phyloP scores from a whole-genome alignment of 2,113 vertebrate genomes.

The Notechis scutatus region DNA sequence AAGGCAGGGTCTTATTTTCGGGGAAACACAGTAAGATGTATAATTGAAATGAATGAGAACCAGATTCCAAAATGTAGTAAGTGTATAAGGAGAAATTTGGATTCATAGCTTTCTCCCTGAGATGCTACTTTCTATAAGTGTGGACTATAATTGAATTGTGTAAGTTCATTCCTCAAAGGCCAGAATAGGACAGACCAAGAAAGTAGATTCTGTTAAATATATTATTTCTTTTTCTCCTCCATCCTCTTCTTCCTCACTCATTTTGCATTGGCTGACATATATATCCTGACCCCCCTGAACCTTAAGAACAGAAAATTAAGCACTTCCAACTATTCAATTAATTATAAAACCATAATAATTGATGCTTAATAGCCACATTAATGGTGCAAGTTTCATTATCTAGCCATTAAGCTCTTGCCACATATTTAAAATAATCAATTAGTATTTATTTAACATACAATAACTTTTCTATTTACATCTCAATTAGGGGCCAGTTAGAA shows the following conservation, averaged over 20 bases:
- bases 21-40: too few species aligned
- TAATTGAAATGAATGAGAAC: too few species aligned
- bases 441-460: conserved; percentile 71
- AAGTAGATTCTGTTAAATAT: conserved; percentile 12
- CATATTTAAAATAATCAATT: conserved; percentile 69
- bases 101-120: too few species aligned
- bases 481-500: conserved; percentile 55
- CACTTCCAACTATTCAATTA: conserved; percentile 60
- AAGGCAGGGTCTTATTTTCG: too few species aligned
- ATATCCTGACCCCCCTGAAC: conserved; percentile 47
- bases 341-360: conserved; percentile 66
- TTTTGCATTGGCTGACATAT: conserved; percentile 32
- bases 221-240: neutral
- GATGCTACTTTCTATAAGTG: neutral
- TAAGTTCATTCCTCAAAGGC: neutral
- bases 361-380: conserved; percentile 54
- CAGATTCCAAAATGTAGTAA: too few species aligned
- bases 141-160: neutral
- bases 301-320: conserved; percentile 39
- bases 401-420: conserved; percentile 60
- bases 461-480: conserved; percentile 57
- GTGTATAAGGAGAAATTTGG: too few species aligned
- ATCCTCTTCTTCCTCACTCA: neutral
- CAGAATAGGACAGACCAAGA: too few species aligned
- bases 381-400: conserved; percentile 61